A percentile compares a stretch with the other conserved stretches of the same genome.
Evolutionary conservation across 2,797 vertebrate species (phyloP).

Genomic region (Alectoris magna): DNA sequence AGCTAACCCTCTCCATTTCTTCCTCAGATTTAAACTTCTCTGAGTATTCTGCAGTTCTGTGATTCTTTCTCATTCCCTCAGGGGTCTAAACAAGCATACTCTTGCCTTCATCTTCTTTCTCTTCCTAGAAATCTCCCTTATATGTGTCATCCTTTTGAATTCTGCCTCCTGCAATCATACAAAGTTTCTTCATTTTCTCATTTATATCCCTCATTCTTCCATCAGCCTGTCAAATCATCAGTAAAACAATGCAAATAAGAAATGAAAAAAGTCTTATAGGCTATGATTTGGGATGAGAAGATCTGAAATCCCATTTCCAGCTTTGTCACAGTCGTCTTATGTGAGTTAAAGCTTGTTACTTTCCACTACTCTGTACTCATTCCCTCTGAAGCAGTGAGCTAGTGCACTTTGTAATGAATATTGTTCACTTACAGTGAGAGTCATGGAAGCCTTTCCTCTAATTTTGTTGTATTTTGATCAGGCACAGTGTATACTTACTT

Average conservation of each 20-base stretch:
- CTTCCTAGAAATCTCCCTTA: background rate
- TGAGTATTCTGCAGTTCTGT: background rate
- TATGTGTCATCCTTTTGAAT: background rate
- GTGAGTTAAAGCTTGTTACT: background rate
- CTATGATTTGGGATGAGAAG: conserved; percentile 6
- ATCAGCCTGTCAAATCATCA: background rate
- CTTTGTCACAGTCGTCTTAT: background rate
- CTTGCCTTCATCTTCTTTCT: conserved; percentile 9
- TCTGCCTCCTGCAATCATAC: background rate
- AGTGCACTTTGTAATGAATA: background rate
- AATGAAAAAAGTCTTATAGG: background rate
- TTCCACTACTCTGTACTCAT: background rate
- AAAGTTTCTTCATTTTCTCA: background rate
- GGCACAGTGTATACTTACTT: conserved; percentile 13
- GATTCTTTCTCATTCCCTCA: background rate
- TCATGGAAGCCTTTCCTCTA: background rate
- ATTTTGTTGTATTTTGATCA: conserved; percentile 28
- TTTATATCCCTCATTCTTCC: background rate
- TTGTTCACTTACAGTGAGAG: background rate
- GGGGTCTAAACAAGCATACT: background rate
- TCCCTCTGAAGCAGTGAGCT: background rate
- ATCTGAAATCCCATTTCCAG: conserved; percentile 28
- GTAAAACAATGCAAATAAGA: background rate
- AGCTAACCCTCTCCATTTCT: background rate
- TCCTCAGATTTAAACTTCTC: background rate